Percentiles rank a stretch among this genome's conserved stretches.
Conservation (phyloP, 2,797 vertebrate genomes). For the Smutsia gigantea region DNA sequence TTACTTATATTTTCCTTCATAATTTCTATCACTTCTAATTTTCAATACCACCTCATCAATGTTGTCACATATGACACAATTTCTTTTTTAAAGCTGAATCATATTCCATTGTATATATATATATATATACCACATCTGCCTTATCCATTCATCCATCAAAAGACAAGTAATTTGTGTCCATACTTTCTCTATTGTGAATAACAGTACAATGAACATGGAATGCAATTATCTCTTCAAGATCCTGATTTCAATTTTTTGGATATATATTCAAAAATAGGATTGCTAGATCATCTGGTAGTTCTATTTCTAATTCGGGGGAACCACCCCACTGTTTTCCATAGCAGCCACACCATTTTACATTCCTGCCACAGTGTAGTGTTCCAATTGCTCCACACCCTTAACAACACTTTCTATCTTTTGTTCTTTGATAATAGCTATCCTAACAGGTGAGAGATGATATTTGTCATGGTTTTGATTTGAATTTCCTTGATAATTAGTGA, state of each 20-base stretch:
- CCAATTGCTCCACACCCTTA: background rate
- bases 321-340: background rate
- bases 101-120: background rate
- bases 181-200: background rate
- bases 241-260: background rate
- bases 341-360: background rate
- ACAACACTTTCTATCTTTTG: background rate
- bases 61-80: background rate
- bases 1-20: background rate
- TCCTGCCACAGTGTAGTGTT: background rate
- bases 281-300: background rate
- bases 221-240: background rate
- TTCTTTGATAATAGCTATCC: background rate
- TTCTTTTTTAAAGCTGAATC: background rate
- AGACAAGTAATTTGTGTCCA: background rate
- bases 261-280: background rate
- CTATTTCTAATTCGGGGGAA: background rate
- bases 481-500: background rate
- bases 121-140: background rate
- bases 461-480: background rate
- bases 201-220: background rate
- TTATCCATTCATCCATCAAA: background rate
- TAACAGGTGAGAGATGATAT: background rate
- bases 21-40: background rate
- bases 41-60: background rate